Conservation (phyloP, 2,113 vertebrate genomes). For the Pitta sordida region DNA sequence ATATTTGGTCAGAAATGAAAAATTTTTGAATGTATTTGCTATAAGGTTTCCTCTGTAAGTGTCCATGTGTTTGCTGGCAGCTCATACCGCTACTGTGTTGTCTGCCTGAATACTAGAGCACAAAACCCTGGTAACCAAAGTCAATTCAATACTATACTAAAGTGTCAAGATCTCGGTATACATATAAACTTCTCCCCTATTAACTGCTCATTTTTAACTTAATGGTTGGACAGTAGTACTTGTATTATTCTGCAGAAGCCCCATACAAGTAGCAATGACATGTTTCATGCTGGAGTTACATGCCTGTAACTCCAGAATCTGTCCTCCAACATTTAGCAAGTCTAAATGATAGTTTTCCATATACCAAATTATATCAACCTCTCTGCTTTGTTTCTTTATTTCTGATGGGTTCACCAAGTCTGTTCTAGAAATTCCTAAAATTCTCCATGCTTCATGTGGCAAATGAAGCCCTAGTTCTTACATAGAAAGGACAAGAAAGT, state of each 20-base stretch:
- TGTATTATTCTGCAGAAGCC: neutral
- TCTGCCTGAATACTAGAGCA: neutral
- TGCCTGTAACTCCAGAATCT: neutral
- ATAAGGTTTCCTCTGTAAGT: neutral
- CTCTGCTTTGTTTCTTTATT: neutral
- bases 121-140: neutral
- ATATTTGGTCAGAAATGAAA: neutral
- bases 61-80: neutral
- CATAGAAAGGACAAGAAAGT: neutral
- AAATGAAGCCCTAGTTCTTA: neutral
- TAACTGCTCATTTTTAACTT: neutral
- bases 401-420: neutral
- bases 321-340: neutral
- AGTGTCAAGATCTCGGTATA: neutral
- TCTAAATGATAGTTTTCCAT: neutral
- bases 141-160: too few species aligned
- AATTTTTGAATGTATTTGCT: neutral
- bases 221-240: neutral
- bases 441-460: neutral
- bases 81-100: neutral
- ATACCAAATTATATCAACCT: neutral
- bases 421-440: neutral
- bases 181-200: neutral
- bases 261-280: neutral
- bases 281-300: neutral